phyloP scores from a whole-genome alignment of 2,888 invertebrate genomes.

The Ophion obscuratus region DNA sequence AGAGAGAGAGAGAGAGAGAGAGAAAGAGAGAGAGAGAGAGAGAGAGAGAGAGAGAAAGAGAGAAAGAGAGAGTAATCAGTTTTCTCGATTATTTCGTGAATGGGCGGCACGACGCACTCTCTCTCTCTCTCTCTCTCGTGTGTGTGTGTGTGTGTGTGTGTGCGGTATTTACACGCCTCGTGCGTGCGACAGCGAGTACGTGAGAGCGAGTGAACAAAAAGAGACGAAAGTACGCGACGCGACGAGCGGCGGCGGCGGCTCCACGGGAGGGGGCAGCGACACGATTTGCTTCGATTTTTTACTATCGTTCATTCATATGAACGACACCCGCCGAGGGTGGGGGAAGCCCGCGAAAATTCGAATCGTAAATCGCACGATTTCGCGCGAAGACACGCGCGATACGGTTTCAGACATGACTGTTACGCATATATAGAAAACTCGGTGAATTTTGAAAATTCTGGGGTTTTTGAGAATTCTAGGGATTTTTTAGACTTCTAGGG shows the following conservation, averaged over 20 bases:
- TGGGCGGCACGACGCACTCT: slow-evolving; percentile 27
- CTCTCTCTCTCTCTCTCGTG: too few relatives aligned
- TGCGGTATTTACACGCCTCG: slow-evolving; percentile 12
- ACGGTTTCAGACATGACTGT: too few relatives aligned
- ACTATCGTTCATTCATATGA: slow-evolving; percentile 50
- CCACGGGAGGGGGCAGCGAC: not conserved
- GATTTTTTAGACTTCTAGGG: too few relatives aligned
- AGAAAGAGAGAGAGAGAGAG: too few relatives aligned
- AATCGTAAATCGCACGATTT: not conserved
- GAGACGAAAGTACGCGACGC: slow-evolving; percentile 7
- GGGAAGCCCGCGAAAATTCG: slow-evolving; percentile 27
- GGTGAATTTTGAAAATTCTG: too few relatives aligned
- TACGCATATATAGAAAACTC: too few relatives aligned
- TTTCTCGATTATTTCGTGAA: slow-evolving; percentile 48
- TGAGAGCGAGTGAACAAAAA: slow-evolving; percentile 18
- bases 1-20: too few relatives aligned
- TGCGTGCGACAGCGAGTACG: not conserved
- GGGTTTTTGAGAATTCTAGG: too few relatives aligned
- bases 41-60: too few relatives aligned
- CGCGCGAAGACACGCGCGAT: too few relatives aligned
- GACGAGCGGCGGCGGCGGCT: not conserved
- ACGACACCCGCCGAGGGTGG: not conserved
- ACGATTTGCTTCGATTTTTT: slow-evolving; percentile 1
- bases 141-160: not conserved
- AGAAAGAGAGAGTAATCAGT: not conserved